Conservation (phyloP, 2,797 vertebrate genomes). For the Apogon hyalosoma region DNA sequence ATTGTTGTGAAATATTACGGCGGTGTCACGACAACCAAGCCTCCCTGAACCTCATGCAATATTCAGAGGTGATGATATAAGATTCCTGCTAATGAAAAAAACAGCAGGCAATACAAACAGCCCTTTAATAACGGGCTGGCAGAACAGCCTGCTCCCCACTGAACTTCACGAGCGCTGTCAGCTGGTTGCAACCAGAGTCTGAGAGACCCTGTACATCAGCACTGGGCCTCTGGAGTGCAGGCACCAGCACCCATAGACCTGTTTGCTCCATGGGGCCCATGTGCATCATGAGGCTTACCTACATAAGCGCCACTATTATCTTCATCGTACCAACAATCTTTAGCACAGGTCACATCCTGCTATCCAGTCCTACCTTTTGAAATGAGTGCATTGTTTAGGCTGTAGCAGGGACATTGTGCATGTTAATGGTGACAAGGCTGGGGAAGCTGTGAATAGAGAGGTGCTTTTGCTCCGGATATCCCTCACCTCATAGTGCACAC, state of each 20-base stretch:
- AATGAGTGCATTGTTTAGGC: background rate
- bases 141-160: constrained; percentile 48
- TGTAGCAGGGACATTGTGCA: constrained; percentile 8
- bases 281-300: constrained; percentile 2
- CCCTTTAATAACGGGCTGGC: constrained; percentile 72
- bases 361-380: constrained; percentile 6
- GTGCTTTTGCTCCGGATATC: background rate
- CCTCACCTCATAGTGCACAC: constrained; percentile 14
- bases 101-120: constrained; percentile 77
- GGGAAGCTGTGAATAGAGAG: constrained; percentile 4
- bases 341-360: constrained; percentile 1
- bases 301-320: constrained; percentile 23
- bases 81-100: constrained; percentile 80
- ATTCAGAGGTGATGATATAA: constrained; percentile 81
- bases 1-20: constrained; percentile 81
- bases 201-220: constrained; percentile 21
- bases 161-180: constrained; percentile 33
- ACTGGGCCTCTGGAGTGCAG: constrained; percentile 10
- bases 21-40: constrained; percentile 70
- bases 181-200: constrained; percentile 14
- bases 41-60: constrained; percentile 79
- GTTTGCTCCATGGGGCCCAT: constrained; percentile 2
- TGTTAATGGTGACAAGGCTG: constrained; percentile 6
- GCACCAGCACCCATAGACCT: constrained; percentile 24
- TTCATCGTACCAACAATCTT: background rate